Evolutionary conservation across 2,888 invertebrate genomes (phyloP).

Genomic region (Mythimna pallens): DNA sequence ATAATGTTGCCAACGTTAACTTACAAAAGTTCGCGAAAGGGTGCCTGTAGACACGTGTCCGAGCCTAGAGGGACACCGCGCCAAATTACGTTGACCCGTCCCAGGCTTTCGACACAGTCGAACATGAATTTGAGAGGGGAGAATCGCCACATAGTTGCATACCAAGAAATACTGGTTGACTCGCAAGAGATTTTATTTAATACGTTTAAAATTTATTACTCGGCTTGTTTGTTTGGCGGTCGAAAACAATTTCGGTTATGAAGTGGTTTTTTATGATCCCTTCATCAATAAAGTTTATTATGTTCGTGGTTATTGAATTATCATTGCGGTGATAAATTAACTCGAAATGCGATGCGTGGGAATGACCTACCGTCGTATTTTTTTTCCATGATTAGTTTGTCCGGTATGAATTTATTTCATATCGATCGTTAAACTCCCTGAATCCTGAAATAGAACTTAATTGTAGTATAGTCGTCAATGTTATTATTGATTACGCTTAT

Average conservation of each 20-base stretch:
- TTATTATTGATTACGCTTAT: background rate
- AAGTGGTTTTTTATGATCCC: constrained; percentile 83
- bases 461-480: background rate
- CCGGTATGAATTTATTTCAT: background rate
- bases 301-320: constrained; percentile 76
- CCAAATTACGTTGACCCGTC: constrained; percentile 71
- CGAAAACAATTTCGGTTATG: constrained; percentile 83
- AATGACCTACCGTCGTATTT: constrained; percentile 32
- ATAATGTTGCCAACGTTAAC: constrained; percentile 75
- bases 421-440: background rate
- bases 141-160: constrained; percentile 39
- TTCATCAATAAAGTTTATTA: constrained; percentile 81
- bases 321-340: constrained; percentile 66
- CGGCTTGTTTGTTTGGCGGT: constrained; percentile 79
- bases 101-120: constrained; percentile 28
- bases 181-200: constrained; percentile 81
- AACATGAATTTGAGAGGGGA: background rate
- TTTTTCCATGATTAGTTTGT: constrained; percentile 2
- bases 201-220: constrained; percentile 87
- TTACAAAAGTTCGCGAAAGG: constrained; percentile 77
- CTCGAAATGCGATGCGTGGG: constrained; percentile 55
- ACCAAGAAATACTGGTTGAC: constrained; percentile 69
- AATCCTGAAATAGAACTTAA: background rate
- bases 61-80: constrained; percentile 70
- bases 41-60: constrained; percentile 83